Percentiles rank a stretch among this genome's conserved stretches.
These are phyloP conservation scores for Caenorhabditis sulstoni DNA, from an alignment of 2,888 invertebrate genomes.

Conservation along the genomic window DNA sequence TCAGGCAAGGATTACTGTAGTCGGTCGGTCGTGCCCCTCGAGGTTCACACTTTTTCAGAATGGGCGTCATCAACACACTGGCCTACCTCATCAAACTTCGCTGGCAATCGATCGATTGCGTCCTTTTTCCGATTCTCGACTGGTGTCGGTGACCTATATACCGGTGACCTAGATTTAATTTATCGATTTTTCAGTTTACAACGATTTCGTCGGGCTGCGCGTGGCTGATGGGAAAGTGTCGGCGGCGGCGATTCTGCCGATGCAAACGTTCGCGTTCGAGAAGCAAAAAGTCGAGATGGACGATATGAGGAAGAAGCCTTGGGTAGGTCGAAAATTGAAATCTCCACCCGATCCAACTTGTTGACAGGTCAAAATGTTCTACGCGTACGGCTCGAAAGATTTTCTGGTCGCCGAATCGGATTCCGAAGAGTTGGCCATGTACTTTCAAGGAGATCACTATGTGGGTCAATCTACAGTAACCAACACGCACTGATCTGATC, in stretches of 20 bases:
- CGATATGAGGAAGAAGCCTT: slow-evolving; percentile 37
- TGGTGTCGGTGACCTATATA: too few species aligned
- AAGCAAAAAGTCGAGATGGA: slow-evolving; percentile 47
- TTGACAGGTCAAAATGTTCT: slow-evolving; percentile 46
- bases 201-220: slow-evolving; percentile 47
- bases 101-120: slow-evolving; percentile 23
- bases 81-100: slow-evolving; percentile 28
- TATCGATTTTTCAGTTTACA: slow-evolving; percentile 41
- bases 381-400: slow-evolving; percentile 47
- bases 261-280: slow-evolving; percentile 58
- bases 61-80: slow-evolving; percentile 43
- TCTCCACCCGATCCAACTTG: too few species aligned
- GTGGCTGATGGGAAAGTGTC: slow-evolving; percentile 49
- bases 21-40: neutral
- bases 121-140: slow-evolving; percentile 42
- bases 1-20: slow-evolving; percentile 13
- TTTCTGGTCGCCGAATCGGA: slow-evolving; percentile 44
- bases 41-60: slow-evolving; percentile 17
- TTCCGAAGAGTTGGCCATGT: slow-evolving; percentile 50
- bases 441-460: slow-evolving; percentile 46
- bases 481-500: too few species aligned
- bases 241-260: slow-evolving; percentile 51
- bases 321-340: slow-evolving; percentile 7
- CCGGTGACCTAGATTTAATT: too few species aligned
- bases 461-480: slow-evolving; percentile 10